Base-by-base conservation (phyloP, 2,797 vertebrate genomes). In the Podarcis siculus region DNA sequence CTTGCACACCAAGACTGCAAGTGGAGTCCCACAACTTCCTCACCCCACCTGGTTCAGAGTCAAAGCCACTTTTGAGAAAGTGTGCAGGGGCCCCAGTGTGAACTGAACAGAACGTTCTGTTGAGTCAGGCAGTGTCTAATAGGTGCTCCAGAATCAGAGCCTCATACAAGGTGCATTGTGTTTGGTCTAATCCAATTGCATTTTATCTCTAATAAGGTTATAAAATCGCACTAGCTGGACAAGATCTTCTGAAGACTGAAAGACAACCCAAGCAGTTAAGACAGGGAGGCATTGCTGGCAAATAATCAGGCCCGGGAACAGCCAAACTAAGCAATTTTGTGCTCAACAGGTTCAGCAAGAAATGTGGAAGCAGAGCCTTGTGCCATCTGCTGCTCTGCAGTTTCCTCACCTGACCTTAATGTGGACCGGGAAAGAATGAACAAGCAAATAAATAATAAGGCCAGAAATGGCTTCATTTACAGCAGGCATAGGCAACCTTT, bases 391-490 rank as follows among this genome's bases (percentile, higher is more conserved):
- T 93, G 93, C 87, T 93, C 92, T 77, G 80, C 58, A 66, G 89
- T 90, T 89, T 90, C 90, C 82, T 55, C 32, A 91, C 83, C 67
- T 88, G 83, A 82, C 82, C 86, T 45, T 82, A 82, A 85, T 71
- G 79, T 45, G 89, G 91, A 91, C 69, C 80, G 87, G 42, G 84
- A 90, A 86, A 94, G 90, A 95, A 89, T 90, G 79, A 89, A 92
- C 92, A 91, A 91, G 9, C 23, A 67, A 86, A 91, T 91, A 91
- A 61, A 90, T 82, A 49, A 75, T 79, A 91, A 78, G 87, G 83
- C 89, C 89, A 92, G 91, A 93, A 92, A 90, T 93, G 91, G 90
- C 83, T 95, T 92, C 88, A 94, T 90, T 93, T 94, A 90, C 88
- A 93, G 91, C 85, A 88, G 42, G 42, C 42, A 45, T 45, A 10